Conservation (phyloP, 2,797 vertebrate species). For the Muraenolepis orangiensis region DNA sequence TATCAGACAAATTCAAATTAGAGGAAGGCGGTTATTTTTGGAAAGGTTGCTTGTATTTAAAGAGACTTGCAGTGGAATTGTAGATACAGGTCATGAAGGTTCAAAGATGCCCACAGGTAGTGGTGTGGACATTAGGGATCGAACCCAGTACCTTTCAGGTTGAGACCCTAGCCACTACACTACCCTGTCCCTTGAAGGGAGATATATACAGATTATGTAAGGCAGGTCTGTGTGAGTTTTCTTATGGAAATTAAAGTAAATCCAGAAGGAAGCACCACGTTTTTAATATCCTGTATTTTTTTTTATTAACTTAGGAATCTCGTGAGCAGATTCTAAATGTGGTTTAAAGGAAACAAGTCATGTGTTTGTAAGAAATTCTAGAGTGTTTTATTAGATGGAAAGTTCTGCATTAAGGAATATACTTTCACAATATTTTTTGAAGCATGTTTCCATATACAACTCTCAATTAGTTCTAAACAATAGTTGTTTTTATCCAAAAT, state of each 20-base stretch:
- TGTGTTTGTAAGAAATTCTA: slow-evolving; percentile 17
- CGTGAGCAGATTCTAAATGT: neutral
- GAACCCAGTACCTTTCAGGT: neutral
- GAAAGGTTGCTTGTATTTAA: too few species aligned
- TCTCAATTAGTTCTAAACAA: slow-evolving; percentile 19
- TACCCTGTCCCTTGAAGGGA: slow-evolving; percentile 19
- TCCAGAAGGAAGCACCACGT: slow-evolving; percentile 42
- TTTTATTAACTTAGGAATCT: neutral
- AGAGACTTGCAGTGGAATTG: neutral
- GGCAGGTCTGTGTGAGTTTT: slow-evolving; percentile 36
- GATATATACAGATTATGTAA: slow-evolving; percentile 35
- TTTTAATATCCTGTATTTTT: slow-evolving; percentile 60
- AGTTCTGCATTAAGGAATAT: slow-evolving; percentile 18
- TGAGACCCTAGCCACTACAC: neutral
- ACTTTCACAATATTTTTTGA: slow-evolving; percentile 22
- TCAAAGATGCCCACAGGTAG: neutral
- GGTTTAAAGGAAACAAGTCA: neutral
- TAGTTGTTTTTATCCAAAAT: slow-evolving; percentile 26
- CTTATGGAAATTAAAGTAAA: slow-evolving; percentile 56
- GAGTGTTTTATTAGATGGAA: slow-evolving; percentile 26
- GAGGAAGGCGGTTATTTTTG: too few species aligned
- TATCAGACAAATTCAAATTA: too few species aligned
- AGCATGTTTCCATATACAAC: slow-evolving; percentile 33
- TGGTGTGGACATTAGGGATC: neutral
- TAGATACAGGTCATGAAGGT: neutral